Percentiles rank a stretch among this genome's conserved stretches.
Conservation (phyloP, 2,797 vertebrate species). For the Chaetodon trifasciatus region DNA sequence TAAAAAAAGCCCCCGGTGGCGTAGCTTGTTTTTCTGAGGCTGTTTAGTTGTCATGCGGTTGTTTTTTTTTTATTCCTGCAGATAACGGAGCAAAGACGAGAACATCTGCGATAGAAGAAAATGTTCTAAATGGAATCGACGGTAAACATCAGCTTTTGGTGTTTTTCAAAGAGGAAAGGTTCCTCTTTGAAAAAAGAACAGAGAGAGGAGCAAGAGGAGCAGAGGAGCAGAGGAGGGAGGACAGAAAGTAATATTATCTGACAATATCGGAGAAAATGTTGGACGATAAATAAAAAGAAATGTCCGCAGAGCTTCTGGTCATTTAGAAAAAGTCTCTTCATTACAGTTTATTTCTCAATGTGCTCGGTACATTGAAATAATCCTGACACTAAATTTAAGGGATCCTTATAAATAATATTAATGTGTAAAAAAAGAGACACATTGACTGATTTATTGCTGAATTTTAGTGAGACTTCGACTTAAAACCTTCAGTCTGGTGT, state of each 20-base stretch:
- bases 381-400: too few relatives aligned
- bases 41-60: slow-evolving; percentile 24
- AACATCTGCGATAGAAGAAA: background rate
- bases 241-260: background rate
- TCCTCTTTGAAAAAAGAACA: background rate
- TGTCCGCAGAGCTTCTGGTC: background rate
- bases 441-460: too few relatives aligned
- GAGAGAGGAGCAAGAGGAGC: background rate
- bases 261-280: background rate
- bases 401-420: too few relatives aligned
- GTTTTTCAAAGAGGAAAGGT: background rate
- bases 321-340: too few relatives aligned
- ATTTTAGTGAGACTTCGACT: too few relatives aligned
- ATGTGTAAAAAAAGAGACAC: too few relatives aligned
- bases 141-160: background rate
- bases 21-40: background rate
- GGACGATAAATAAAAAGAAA: background rate
- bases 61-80: background rate
- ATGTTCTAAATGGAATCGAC: background rate
- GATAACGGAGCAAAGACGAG: background rate
- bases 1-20: slow-evolving; percentile 8
- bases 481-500: too few relatives aligned
- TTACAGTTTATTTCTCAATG: background rate
- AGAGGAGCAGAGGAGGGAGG: background rate
- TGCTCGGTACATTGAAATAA: too few relatives aligned